A percentile compares a stretch with the other conserved stretches of the same genome.
Conservation (phyloP, 2,888 invertebrate species). For the Actias luna region DNA sequence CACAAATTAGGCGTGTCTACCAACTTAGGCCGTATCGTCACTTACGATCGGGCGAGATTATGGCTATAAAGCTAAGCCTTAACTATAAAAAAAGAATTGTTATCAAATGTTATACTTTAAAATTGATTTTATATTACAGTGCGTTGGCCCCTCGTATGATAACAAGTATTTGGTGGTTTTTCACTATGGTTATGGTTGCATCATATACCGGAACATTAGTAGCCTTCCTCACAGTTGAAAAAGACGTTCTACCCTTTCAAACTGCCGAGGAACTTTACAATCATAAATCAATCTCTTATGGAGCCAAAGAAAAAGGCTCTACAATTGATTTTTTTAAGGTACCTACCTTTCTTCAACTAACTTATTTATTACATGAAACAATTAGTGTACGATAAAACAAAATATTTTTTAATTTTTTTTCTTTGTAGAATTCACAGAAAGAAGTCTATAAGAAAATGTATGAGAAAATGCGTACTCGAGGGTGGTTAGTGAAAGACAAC, state of each 20-base stretch:
- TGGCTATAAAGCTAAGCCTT: too few relatives aligned
- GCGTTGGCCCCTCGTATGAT: slow-evolving; percentile 93
- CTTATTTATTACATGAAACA: neutral
- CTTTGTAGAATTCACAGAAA: slow-evolving; percentile 84
- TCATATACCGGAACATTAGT: slow-evolving; percentile 96
- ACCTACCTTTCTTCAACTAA: slow-evolving; percentile 20
- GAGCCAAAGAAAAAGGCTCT: slow-evolving; percentile 90
- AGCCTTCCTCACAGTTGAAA: slow-evolving; percentile 93
- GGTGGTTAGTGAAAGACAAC: slow-evolving; percentile 80
- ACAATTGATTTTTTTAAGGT: slow-evolving; percentile 94
- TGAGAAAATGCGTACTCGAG: slow-evolving; percentile 85
- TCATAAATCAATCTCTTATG: slow-evolving; percentile 91
- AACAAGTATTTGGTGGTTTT: slow-evolving; percentile 95
- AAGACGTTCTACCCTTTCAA: slow-evolving; percentile 84
- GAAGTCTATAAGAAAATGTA: slow-evolving; percentile 88
- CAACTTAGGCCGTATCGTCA: too few relatives aligned
- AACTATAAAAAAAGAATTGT: too few relatives aligned
- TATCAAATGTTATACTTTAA: neutral
- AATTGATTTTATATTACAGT: slow-evolving; percentile 67
- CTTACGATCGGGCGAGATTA: too few relatives aligned
- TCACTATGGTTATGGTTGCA: slow-evolving; percentile 91
- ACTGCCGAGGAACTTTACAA: slow-evolving; percentile 91
- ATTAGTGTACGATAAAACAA: neutral
- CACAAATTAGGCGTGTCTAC: too few relatives aligned
- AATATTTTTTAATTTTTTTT: neutral